Percentiles rank a stretch among this genome's conserved stretches.
phyloP scores from a whole-genome alignment of 2,888 invertebrate genomes.

The Stegana nigrithorax region DNA sequence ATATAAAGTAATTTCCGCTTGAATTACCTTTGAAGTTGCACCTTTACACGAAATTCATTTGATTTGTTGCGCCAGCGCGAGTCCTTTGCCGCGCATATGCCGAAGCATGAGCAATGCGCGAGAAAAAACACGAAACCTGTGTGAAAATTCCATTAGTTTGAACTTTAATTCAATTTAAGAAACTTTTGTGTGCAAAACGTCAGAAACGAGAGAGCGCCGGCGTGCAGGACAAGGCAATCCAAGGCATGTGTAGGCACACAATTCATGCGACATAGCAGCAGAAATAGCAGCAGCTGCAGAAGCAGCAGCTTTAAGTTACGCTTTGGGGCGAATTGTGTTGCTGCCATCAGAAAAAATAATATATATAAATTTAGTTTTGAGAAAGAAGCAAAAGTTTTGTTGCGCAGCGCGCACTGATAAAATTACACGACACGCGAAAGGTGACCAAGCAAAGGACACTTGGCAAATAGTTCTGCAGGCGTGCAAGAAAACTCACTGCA shows the following conservation, averaged over 20 bases:
- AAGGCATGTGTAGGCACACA: neutral
- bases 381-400: slow-evolving; percentile 3
- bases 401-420: slow-evolving; percentile 5
- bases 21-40: neutral
- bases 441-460: slow-evolving; percentile 11
- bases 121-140: neutral
- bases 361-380: slow-evolving; percentile 4
- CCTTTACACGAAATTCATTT: neutral
- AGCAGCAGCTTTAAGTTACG: neutral
- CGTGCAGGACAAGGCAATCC: neutral
- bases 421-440: slow-evolving; percentile 9
- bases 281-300: neutral
- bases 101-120: neutral
- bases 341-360: neutral
- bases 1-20: slow-evolving; percentile 2
- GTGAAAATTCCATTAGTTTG: slow-evolving; percentile 16
- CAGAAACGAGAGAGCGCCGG: neutral
- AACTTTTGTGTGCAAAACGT: slow-evolving; percentile 3
- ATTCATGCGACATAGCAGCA: no score
- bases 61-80: neutral
- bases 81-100: neutral
- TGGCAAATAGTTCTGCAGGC: slow-evolving; percentile 1
- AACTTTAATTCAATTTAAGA: slow-evolving; percentile 13
- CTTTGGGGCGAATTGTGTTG: no score
- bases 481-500: neutral